These are phyloP conservation scores for Neuroscelio doddi DNA, from an alignment of 2,888 invertebrate species.

Conservation along the genomic window DNA sequence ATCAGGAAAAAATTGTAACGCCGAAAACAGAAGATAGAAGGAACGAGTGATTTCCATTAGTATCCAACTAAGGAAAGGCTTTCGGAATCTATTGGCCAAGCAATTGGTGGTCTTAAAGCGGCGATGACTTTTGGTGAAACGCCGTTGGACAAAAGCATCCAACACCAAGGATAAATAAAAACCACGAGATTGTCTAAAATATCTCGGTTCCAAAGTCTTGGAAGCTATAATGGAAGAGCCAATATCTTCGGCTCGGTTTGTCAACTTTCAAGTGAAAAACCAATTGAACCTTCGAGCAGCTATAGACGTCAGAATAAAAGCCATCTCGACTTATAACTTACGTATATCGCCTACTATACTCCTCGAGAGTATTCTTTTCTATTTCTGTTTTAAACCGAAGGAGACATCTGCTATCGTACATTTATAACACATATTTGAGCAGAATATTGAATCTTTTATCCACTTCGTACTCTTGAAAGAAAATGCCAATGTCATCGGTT, in stretches of 20 bases:
- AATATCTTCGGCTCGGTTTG: conserved; percentile 16
- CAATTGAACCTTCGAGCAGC: conserved; percentile 46
- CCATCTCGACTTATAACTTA: conserved; percentile 18
- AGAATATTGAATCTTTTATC: neutral
- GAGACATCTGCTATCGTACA: neutral
- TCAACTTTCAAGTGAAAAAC: conserved; percentile 27
- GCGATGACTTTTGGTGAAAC: neutral
- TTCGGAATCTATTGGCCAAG: neutral
- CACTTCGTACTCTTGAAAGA: too few relatives aligned
- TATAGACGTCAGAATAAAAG: conserved; percentile 48
- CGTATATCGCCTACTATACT: too few relatives aligned
- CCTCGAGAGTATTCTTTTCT: neutral
- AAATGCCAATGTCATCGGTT: too few relatives aligned
- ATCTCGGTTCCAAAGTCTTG: neutral
- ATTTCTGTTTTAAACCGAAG: neutral
- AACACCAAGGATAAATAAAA: neutral
- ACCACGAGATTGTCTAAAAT: neutral
- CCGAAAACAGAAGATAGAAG: neutral
- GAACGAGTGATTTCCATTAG: neutral
- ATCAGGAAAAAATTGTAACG: neutral
- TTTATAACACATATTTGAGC: neutral
- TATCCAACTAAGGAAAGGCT: neutral
- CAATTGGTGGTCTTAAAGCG: neutral
- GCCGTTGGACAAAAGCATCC: neutral
- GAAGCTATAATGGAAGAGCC: conserved; percentile 19